phyloP scores from a whole-genome alignment of 2,113 vertebrate species.

The Poeciliopsis retropinna region DNA sequence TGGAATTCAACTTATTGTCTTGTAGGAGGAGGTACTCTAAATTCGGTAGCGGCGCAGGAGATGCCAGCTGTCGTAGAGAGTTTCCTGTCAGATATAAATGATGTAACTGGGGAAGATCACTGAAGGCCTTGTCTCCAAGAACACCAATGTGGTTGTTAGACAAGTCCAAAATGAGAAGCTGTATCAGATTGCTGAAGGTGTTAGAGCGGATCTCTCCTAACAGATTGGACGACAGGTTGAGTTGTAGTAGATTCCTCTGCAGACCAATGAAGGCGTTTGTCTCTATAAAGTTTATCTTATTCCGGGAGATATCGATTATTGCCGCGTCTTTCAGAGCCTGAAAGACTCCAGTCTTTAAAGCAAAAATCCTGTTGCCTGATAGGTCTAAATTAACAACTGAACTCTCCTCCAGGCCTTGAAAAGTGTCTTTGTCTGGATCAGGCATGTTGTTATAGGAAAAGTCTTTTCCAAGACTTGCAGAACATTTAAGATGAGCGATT shows the following conservation, averaged over 20 bases:
- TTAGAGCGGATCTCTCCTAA: conserved; percentile 80
- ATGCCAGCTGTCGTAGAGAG: conserved; percentile 73
- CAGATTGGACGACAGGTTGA: conserved; percentile 87
- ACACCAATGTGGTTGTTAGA: conserved; percentile 87
- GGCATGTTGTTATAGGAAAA: conserved; percentile 80
- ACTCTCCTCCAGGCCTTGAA: conserved; percentile 80
- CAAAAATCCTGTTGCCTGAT: conserved; percentile 78
- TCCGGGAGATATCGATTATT: conserved; percentile 79
- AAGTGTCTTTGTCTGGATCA: conserved; percentile 85
- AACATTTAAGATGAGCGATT: conserved; percentile 65
- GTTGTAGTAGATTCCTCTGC: conserved; percentile 66
- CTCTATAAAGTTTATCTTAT: conserved; percentile 85
- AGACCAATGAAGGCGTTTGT: conserved; percentile 82
- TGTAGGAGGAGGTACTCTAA: conserved; percentile 65
- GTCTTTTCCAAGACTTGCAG: conserved; percentile 74
- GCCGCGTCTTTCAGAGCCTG: conserved; percentile 61
- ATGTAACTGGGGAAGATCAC: conserved; percentile 68
- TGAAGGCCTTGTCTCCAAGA: conserved; percentile 76
- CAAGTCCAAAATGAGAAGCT: conserved; percentile 80
- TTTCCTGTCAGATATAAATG: conserved; percentile 84
- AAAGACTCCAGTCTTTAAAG: conserved; percentile 78
- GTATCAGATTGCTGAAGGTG: conserved; percentile 78
- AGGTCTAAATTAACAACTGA: conserved; percentile 75
- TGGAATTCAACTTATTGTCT: conserved; percentile 80
- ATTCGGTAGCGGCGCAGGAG: conserved; percentile 65